These are phyloP conservation scores for Sciurus vulgaris DNA, from an alignment of 2,797 vertebrate genomes.

Conservation along the genomic window DNA sequence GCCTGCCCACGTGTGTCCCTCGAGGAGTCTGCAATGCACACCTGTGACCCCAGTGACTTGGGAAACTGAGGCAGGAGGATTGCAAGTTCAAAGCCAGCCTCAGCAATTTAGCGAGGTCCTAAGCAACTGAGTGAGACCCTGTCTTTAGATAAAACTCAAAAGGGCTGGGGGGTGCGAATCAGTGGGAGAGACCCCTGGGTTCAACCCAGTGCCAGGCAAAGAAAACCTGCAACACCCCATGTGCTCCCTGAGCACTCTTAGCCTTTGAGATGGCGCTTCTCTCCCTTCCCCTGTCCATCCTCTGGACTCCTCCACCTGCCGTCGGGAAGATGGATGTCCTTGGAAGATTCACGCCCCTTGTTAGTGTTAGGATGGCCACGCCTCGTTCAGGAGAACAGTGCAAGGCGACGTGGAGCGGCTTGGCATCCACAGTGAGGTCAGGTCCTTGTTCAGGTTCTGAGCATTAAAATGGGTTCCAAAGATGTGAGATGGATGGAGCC, in stretches of 20 bases:
- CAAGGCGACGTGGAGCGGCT: accelerated
- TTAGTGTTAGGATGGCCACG: too few relatives aligned
- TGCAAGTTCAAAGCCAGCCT: too few relatives aligned
- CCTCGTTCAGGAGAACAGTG: accelerated
- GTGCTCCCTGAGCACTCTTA: accelerated
- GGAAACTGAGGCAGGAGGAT: too few relatives aligned
- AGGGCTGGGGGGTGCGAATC: too few relatives aligned
- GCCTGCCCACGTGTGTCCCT: too few relatives aligned
- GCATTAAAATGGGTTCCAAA: neutral
- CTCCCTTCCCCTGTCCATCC: neutral
- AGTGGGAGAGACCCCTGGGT: neutral
- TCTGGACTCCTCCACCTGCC: neutral
- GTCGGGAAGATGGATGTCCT: accelerated
- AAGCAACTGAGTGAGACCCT: too few relatives aligned
- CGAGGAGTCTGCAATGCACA: too few relatives aligned
- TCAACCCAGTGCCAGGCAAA: too few relatives aligned
- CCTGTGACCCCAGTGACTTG: neutral
- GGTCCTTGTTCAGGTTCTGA: neutral
- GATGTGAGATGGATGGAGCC: neutral
- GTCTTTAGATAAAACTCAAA: too few relatives aligned
- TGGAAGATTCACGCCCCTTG: neutral
- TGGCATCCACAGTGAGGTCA: accelerated
- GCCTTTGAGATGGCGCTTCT: accelerated
- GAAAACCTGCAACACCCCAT: too few relatives aligned
- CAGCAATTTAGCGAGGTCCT: too few relatives aligned